Base-by-base conservation (phyloP, 2,797 vertebrate species). In the Halcyon badia region DNA sequence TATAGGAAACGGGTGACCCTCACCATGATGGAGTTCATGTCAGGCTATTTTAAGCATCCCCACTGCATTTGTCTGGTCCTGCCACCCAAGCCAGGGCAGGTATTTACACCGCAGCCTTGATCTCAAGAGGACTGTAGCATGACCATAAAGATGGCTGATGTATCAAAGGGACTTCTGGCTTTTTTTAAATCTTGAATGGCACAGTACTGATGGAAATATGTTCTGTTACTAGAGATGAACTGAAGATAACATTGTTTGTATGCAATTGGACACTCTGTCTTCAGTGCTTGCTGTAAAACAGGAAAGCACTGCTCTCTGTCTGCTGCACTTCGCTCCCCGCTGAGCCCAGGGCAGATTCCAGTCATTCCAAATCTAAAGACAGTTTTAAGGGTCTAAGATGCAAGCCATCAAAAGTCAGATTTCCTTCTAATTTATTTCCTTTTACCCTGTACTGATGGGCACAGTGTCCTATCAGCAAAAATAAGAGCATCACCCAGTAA, bases 341-440 rank as follows among this genome's bases (percentile, higher is more conserved):
- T 83, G 90, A 92, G 95, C 87, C 84, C 79, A 71, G 83, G 79
- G 87, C 87, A 96, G 69, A 96, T 96, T 89, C 93, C 92, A 96
- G 69, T 73, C 94, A 96, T 97, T 97, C 94, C 93, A 91, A 90
- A 93, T 80, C 56, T 57, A 72, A 68, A 37, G 52, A 49, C 73
- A 82, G 61, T 54, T 94, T 68, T 92, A 92, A 94, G 76, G 65
- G 85, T 85, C 69, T 85, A 69, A 95, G 83, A 95, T 69, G 46
- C 81, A 94, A 96, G 78, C 66, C 83, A 83, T 90, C 57, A 81
- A 94, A 96, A 83, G 93, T 66, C 80, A 84, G 60, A 83, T 90
- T 93, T 96, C 66, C 68, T 82, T 96, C 89, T 85, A 69, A 83
- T 94, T 90, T 92, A 90, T 84, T 90, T 94, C 61, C 78, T 89